Conservation (phyloP, 2,888 invertebrate species). For the Scaeva pyrastri region DNA sequence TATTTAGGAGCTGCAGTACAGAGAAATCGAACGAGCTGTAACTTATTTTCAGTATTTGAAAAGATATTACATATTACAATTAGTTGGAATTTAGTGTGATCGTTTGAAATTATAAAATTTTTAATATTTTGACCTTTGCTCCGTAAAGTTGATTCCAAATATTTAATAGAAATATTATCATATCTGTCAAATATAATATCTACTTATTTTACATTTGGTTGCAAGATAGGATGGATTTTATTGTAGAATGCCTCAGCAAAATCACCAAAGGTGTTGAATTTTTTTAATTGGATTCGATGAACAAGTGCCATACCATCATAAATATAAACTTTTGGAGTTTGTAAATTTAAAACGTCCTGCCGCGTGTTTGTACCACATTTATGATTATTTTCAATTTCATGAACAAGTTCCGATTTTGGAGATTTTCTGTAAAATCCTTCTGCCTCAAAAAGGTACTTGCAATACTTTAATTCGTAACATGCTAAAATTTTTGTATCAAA, state of each 20-base stretch:
- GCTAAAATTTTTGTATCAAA: neutral
- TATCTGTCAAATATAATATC: neutral
- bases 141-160: slow-evolving; percentile 5
- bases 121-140: neutral
- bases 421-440: neutral
- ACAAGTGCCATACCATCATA: slow-evolving; percentile 4
- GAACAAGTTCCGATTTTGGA: neutral
- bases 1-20: neutral
- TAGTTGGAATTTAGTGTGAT: slow-evolving; percentile 4
- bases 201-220: slow-evolving; percentile 2
- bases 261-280: neutral
- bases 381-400: neutral
- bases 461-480: neutral
- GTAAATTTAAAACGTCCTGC: neutral
- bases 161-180: too few species aligned
- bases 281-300: slow-evolving; percentile 8
- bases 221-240: neutral
- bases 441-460: neutral
- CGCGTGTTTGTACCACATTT: neutral
- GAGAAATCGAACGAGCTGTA: slow-evolving; percentile 8
- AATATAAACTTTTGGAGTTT: neutral
- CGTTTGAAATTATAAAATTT: neutral
- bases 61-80: slow-evolving; percentile 6
- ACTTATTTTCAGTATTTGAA: slow-evolving; percentile 8
- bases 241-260: slow-evolving; percentile 4